Conservation (phyloP, 2,888 invertebrate species). For the Nemotelus nigrinus region DNA sequence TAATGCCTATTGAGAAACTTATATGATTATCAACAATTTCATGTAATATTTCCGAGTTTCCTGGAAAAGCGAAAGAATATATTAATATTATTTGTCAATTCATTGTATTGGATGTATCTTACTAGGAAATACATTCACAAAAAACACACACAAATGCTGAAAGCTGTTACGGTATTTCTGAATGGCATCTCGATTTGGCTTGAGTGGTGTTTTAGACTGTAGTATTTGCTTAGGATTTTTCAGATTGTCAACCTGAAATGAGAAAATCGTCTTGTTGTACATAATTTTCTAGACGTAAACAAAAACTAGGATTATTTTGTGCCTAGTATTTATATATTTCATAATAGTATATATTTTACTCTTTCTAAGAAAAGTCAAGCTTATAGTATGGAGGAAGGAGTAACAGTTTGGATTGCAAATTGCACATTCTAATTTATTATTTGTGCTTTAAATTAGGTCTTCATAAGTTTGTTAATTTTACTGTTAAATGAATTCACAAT, state of each 20-base stretch:
- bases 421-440: too few species aligned
- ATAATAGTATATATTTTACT: too few species aligned
- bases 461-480: too few species aligned
- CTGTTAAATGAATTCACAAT: too few species aligned
- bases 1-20: not conserved
- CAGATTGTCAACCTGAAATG: constrained; percentile 13
- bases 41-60: constrained; percentile 23
- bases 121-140: constrained; percentile 28
- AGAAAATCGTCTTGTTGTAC: constrained; percentile 2
- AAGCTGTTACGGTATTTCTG: constrained; percentile 8
- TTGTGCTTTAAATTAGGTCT: too few species aligned
- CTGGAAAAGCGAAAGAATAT: not conserved
- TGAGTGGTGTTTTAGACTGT: not conserved
- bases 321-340: not conserved
- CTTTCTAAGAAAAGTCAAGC: too few species aligned
- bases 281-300: not conserved
- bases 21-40: constrained; percentile 21
- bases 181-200: not conserved
- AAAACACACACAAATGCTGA: constrained; percentile 15
- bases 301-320: not conserved
- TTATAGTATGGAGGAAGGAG: too few species aligned
- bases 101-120: not conserved
- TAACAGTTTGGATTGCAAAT: too few species aligned
- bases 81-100: too few species aligned
- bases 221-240: not conserved